Evolutionary conservation across 2,113 vertebrate genomes (phyloP).

Genomic region (Trachemys scripta): DNA sequence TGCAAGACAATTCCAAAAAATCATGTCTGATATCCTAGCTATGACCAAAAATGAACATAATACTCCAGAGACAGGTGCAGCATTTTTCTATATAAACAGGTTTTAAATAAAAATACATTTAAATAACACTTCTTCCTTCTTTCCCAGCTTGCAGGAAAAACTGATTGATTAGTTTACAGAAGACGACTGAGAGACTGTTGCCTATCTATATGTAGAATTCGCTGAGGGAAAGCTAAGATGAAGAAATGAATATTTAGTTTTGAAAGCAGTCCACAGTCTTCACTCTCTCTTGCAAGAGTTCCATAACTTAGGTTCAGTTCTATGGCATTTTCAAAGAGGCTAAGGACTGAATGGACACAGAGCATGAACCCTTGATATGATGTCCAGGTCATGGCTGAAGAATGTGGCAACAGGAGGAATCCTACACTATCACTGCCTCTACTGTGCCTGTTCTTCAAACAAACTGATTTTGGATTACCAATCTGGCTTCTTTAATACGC

Average conservation of each 20-base stretch:
- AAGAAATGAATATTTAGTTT: not conserved
- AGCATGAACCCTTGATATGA: not conserved
- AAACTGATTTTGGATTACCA: not conserved
- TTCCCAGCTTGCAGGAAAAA: not conserved
- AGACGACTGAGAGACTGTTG: not conserved
- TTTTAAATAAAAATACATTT: not conserved
- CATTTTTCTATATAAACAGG: not conserved
- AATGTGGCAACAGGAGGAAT: not conserved
- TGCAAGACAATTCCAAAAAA: not conserved
- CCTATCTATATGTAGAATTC: not conserved
- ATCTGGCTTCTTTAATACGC: not conserved
- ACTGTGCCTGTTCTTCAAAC: not conserved
- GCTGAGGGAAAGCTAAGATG: not conserved
- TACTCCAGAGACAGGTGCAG: not conserved
- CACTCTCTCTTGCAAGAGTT: not conserved
- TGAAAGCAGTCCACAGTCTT: not conserved
- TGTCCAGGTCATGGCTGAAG: not conserved
- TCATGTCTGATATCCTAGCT: not conserved
- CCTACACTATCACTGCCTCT: not conserved
- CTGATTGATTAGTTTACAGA: not conserved
- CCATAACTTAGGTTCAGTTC: fast-evolving
- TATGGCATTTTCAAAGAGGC: not conserved
- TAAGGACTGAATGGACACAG: not conserved
- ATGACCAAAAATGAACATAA: not conserved
- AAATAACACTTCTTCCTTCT: not conserved